A percentile compares a stretch with the other conserved stretches of the same genome.
phyloP scores from a whole-genome alignment of 2,797 vertebrate species.

The Squalus acanthias region DNA sequence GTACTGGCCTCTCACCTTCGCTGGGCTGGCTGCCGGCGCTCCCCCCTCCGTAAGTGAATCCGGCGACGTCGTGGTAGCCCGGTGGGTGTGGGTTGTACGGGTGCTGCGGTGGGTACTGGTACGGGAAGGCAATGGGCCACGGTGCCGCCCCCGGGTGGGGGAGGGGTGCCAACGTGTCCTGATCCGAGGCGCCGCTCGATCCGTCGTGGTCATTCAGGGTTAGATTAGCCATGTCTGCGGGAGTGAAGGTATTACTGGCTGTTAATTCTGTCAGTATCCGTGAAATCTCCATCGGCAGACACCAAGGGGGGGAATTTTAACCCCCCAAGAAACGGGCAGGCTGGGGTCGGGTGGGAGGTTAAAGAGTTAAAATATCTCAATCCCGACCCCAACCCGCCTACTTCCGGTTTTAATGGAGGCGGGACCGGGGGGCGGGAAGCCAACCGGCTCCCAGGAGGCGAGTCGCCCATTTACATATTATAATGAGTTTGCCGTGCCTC shows the following conservation, averaged over 20 bases:
- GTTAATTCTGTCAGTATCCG: not conserved
- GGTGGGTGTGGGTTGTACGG: slow-evolving; percentile 76
- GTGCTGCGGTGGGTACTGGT: slow-evolving; percentile 79
- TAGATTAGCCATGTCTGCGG: slow-evolving; percentile 87
- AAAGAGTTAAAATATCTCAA: no score
- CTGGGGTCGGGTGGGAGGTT: no score
- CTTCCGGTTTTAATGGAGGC: no score
- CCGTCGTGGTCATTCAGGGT: slow-evolving; percentile 93
- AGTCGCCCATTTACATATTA: no score
- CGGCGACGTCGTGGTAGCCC: slow-evolving; percentile 63
- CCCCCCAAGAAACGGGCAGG: no score
- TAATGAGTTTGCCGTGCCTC: no score
- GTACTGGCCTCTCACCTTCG: slow-evolving; percentile 65
- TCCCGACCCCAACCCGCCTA: no score
- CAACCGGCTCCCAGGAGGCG: no score
- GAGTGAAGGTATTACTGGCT: not conserved
- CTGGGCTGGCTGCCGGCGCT: slow-evolving; percentile 88
- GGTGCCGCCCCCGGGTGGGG: slow-evolving; percentile 88
- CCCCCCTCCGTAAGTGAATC: slow-evolving; percentile 77
- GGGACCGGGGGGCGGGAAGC: no score
- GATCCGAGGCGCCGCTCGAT: slow-evolving; percentile 93
- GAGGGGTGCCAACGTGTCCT: slow-evolving; percentile 90
- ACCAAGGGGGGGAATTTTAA: not conserved
- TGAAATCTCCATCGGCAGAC: not conserved
- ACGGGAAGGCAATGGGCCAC: slow-evolving; percentile 86